Evolutionary conservation across 2,888 invertebrate species (phyloP), one percentile per base, ranked within the genome.

Genomic region (Eutolmus rufibarbis): DNA sequence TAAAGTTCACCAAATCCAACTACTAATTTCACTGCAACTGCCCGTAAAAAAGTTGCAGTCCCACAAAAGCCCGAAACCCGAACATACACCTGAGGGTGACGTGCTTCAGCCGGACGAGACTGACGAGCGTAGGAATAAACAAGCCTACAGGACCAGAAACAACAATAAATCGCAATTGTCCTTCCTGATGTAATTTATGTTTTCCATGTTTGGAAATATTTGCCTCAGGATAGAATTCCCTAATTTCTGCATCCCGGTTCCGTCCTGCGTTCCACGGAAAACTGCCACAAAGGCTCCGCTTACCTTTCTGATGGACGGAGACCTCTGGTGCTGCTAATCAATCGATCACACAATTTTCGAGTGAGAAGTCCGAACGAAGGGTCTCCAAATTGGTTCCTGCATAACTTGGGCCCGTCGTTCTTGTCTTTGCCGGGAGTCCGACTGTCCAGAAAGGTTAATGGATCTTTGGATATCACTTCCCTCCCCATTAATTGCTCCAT

Each of bases 121-220:
- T 74, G 85, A 74, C 46, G 85, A 74, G 43, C 43, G 43, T 46
- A 85, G 85, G 46, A 85, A 85, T 85, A 85, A 85, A 85, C 74
- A 85, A 85, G 43, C 85, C 85, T 74, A 74, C 85, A 74, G 28
- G 74, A 85, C 74, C 74, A 43, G 85, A 74, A 51, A 28, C 16
- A 88, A 77, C 88, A 88, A 88, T 88, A 88, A 88, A 88, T 88
- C 79, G 86, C 88, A 88, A 88, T 86, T 88, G 88, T 88, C 88
- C 86, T 86, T 77, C 86, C 43, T 76, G 77, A 81, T 82, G 88
- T 86, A 86, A 88, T 88, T 88, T 86, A 88, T 88, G 87, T 46
- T 76, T 86, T 77, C 82, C 37, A 14, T 87, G 86, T 87, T 87
- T 74, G 28, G 66, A 87, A 87, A 86, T 87, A 87, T 87, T 87